These are phyloP conservation scores for Dorcus parallelipipedus DNA, from an alignment of 2,888 invertebrate species.

Conservation along the genomic window DNA sequence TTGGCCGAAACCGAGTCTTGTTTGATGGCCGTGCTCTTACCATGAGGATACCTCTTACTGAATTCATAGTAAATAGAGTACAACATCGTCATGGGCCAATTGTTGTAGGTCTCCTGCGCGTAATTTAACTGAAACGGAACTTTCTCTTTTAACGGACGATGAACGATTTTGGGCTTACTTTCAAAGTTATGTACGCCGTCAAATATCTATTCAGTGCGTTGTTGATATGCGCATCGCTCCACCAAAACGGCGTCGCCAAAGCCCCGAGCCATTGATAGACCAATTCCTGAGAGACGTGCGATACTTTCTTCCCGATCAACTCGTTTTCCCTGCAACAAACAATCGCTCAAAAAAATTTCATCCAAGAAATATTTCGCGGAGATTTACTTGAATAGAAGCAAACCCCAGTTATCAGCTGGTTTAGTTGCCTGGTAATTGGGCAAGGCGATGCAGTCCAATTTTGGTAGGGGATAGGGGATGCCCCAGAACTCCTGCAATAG, in stretches of 20 bases:
- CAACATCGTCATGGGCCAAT: conserved; percentile 76
- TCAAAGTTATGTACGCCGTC: conserved; percentile 68
- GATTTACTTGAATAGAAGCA: conserved; percentile 70
- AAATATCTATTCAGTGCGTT: conserved; percentile 74
- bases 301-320: conserved; percentile 61
- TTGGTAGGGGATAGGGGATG: conserved; percentile 62
- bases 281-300: conserved; percentile 68
- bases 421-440: conserved; percentile 69
- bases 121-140: conserved; percentile 57
- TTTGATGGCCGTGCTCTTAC: conserved; percentile 71
- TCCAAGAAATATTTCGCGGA: background rate
- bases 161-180: conserved; percentile 49
- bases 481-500: conserved; percentile 63
- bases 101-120: conserved; percentile 70
- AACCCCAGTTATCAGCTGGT: conserved; percentile 77
- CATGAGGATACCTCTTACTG: conserved; percentile 74
- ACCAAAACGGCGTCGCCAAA: conserved; percentile 71
- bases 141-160: no score
- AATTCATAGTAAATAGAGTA: conserved; percentile 79
- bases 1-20: conserved; percentile 72
- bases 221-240: conserved; percentile 73
- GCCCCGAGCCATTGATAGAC: conserved; percentile 80
- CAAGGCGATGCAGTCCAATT: conserved; percentile 69
- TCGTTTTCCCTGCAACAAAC: conserved; percentile 65
- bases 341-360: background rate